Conservation (phyloP, 1,140 invertebrate genomes). For the Meloidogyne chitwoodi region DNA sequence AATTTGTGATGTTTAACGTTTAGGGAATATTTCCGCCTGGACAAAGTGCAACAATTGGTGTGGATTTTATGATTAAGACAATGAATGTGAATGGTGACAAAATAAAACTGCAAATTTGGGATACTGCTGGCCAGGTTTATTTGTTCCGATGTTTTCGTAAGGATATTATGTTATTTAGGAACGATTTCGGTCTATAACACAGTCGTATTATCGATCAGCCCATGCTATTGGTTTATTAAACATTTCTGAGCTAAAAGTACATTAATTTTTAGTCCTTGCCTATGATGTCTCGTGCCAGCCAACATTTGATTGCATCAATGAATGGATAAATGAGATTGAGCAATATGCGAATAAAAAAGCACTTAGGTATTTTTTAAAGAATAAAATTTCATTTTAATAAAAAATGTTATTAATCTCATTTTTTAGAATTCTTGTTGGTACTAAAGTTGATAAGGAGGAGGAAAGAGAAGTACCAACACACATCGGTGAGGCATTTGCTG, state of each 20-base stretch:
- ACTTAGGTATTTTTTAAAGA: constrained; percentile 44
- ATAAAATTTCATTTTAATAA: not conserved
- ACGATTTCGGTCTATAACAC: constrained; percentile 70
- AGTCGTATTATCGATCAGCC: constrained; percentile 66
- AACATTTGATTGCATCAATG: constrained; percentile 80
- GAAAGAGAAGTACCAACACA: constrained; percentile 57
- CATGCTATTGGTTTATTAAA: constrained; percentile 63
- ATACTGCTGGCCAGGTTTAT: constrained; percentile 47
- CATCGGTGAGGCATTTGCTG: constrained; percentile 54
- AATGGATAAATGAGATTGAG: constrained; percentile 86
- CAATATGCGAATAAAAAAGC: constrained; percentile 59
- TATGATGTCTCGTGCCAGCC: constrained; percentile 88
- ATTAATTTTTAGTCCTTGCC: constrained; percentile 64
- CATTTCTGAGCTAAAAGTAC: constrained; percentile 34
- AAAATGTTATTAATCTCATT: not conserved
- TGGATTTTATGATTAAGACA: constrained; percentile 95
- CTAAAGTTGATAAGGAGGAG: constrained; percentile 60
- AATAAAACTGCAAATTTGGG: constrained; percentile 69
- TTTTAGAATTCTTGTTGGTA: constrained; percentile 43
- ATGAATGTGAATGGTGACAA: constrained; percentile 84
- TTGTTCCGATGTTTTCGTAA: not conserved
- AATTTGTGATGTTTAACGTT: constrained; percentile 11
- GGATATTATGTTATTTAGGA: constrained; percentile 68
- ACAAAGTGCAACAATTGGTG: constrained; percentile 87
- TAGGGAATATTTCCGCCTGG: constrained; percentile 86